Percentiles rank a stretch among this genome's conserved stretches.
phyloP scores from a whole-genome alignment of 2,113 vertebrate species.

The Pachyramphus minor region DNA sequence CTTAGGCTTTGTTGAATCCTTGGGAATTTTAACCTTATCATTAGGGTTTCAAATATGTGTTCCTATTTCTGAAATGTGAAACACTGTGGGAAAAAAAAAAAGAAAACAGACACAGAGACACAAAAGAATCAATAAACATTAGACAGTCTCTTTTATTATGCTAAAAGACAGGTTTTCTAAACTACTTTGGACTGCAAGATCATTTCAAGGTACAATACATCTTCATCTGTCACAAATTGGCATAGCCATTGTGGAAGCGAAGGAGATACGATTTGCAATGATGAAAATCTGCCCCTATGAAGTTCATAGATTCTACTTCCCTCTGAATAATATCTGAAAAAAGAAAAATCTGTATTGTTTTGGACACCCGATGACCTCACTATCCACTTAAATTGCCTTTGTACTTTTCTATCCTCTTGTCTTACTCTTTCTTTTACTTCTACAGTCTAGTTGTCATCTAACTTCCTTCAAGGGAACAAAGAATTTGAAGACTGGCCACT shows the following conservation, averaged over 20 bases:
- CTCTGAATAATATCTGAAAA: background rate
- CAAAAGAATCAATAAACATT: background rate
- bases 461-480: background rate
- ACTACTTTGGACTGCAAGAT: background rate
- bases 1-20: background rate
- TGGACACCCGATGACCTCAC: background rate
- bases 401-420: background rate
- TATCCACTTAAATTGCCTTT: background rate
- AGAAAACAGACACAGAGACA: background rate
- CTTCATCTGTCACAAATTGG: conserved; percentile 13
- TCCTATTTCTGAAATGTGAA: background rate
- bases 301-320: background rate
- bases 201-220: background rate
- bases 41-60: background rate
- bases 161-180: background rate
- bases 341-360: background rate
- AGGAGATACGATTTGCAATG: background rate
- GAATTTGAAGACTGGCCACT: background rate
- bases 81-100: background rate
- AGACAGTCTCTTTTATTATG: background rate
- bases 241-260: background rate
- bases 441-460: background rate
- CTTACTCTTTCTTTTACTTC: background rate
- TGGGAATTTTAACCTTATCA: background rate
- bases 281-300: background rate